Base-by-base conservation (phyloP, 35 echinoderm and acorn worm genomes). In the Lytechinus variegatus region DNA sequence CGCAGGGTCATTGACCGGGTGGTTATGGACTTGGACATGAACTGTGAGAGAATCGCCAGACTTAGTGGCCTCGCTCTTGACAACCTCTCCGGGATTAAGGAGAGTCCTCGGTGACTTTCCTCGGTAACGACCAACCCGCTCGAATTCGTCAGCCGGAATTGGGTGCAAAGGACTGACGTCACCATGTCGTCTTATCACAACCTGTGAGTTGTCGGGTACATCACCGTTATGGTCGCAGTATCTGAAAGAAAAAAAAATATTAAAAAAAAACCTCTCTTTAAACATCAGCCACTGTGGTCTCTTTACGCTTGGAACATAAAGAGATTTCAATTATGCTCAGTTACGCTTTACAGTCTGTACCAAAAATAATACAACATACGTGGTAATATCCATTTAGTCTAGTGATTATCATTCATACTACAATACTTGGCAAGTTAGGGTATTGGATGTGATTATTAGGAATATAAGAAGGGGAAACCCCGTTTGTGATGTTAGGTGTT, bases 1-100 rank as follows among this genome's bases (percentile, higher is more conserved):
- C 28, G n/a, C 27, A 27, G 9, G 51, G 4, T 72, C 93, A 19
- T 92, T 87, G 3, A 72, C 89, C 11, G 96, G 96, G 13, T 96
- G 96, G 94, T 90, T 96, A 44, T 96, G 96, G 27, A 96, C 87
- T 60, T 96, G 96, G 19, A 94, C 96, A 28, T 91, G 92, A 4
- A 96, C 94, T 8, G 96, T 96, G 11, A 95, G 72, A 19, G 94
- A 93, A 28, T 93, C 92, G 16, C 92, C 92, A 11, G 92, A 19
- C 27, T 54, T 27, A 5, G 92, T 93, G 21, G 53, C 53, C 8
- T 93, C 92, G 53, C 92, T 93, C 54, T 93, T 33, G 27, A 54
- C 92, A 54, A 54, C 92, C 11, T 93, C 92, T 55, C 92, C 92
- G 9, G 92, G 92, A 57, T 93, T 93, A 4, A 93, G 92, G 54